These are phyloP conservation scores for Clarias magur DNA, from an alignment of 2,113 vertebrate species.

Conservation along the genomic window DNA sequence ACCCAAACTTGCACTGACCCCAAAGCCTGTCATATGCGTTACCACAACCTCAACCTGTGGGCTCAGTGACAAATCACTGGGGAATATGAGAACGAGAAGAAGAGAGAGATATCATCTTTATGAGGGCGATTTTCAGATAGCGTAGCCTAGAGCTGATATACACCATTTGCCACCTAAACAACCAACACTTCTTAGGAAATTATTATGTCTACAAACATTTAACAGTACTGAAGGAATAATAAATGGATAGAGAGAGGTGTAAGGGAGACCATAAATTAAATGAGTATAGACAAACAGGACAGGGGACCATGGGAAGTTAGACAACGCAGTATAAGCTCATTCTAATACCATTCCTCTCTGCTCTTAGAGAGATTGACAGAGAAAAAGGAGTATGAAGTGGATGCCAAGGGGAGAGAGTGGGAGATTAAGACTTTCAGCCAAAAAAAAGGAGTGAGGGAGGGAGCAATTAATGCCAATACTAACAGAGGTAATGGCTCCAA, in stretches of 20 bases:
- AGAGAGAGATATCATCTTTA: slow-evolving; percentile 64
- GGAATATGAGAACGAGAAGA: slow-evolving; percentile 39
- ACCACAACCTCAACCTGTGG: slow-evolving; percentile 3
- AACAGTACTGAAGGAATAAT: slow-evolving; percentile 9
- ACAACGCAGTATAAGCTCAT: slow-evolving; percentile 16
- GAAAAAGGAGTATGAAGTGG: slow-evolving; percentile 23
- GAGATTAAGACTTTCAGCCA: slow-evolving; percentile 49
- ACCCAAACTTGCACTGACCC: slow-evolving; percentile 8
- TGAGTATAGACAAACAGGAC: neutral
- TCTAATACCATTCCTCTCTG: neutral
- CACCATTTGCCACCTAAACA: slow-evolving; percentile 61
- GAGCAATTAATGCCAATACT: slow-evolving; percentile 72
- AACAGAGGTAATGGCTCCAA: slow-evolving; percentile 69
- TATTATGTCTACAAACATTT: slow-evolving; percentile 48
- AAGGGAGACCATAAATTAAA: slow-evolving; percentile 3
- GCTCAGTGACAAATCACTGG: neutral
- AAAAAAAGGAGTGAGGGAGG: slow-evolving; percentile 58
- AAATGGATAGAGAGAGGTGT: neutral
- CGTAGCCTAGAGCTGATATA: slow-evolving; percentile 46
- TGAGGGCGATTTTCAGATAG: slow-evolving; percentile 63
- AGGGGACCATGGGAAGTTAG: slow-evolving; percentile 21
- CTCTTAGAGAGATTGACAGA: slow-evolving; percentile 19
- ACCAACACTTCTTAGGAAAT: slow-evolving; percentile 36
- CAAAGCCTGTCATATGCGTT: slow-evolving; percentile 1
- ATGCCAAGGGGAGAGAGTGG: slow-evolving; percentile 20